Evolutionary conservation across 2,888 invertebrate genomes (phyloP).

Genomic region (Lochmaea capreae): DNA sequence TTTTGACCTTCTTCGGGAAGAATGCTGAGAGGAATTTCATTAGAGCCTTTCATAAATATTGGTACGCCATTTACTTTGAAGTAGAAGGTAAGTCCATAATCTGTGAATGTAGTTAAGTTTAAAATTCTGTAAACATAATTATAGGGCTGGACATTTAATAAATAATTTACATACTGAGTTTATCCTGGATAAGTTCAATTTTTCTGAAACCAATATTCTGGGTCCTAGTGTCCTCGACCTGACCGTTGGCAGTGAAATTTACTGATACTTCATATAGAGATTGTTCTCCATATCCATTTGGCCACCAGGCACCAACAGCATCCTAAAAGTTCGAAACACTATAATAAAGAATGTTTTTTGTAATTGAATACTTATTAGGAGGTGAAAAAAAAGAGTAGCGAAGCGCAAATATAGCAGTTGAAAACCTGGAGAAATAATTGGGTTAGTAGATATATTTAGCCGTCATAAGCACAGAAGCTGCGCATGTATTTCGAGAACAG

Average conservation of each 20-base stretch:
- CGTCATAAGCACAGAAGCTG: too few species aligned
- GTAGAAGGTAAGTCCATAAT: constrained; percentile 80
- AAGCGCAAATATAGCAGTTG: too few species aligned
- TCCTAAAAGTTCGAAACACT: constrained; percentile 42
- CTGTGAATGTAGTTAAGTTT: constrained; percentile 44
- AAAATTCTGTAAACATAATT: not conserved
- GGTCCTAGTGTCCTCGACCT: constrained; percentile 63
- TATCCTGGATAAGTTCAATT: constrained; percentile 83
- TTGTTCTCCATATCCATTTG: constrained; percentile 90
- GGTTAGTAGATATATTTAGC: too few species aligned
- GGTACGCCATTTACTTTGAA: constrained; percentile 87
- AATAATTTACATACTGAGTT: constrained; percentile 61
- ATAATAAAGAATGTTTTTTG: too few species aligned
- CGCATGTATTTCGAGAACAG: too few species aligned
- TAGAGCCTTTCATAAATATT: constrained; percentile 95
- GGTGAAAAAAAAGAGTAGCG: too few species aligned
- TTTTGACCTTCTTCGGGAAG: constrained; percentile 80
- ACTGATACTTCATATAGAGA: constrained; percentile 78
- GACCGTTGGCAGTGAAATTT: constrained; percentile 63
- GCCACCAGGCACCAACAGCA: constrained; percentile 87
- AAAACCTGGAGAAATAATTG: too few species aligned
- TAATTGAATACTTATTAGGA: too few species aligned
- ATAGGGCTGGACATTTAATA: not conserved
- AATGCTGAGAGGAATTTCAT: constrained; percentile 91
- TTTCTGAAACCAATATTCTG: constrained; percentile 87